A percentile compares a stretch with the other conserved stretches of the same genome.
Evolutionary conservation across 2,113 vertebrate species (phyloP).

Genomic region (Larimichthys polyactis): DNA sequence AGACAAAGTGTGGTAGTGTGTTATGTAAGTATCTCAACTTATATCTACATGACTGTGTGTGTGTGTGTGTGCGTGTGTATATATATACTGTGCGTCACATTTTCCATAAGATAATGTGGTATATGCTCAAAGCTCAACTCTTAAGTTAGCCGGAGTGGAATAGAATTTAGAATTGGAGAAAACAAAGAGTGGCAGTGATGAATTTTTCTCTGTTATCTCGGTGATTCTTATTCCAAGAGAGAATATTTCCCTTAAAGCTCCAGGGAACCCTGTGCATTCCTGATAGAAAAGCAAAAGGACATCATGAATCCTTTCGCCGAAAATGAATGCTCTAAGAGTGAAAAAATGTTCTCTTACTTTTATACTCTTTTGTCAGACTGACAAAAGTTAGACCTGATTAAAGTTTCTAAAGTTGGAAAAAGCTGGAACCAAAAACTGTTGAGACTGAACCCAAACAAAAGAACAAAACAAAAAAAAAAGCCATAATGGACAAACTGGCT

Average conservation of each 20-base stretch:
- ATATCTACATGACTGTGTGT: not conserved
- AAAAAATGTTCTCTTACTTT: not conserved
- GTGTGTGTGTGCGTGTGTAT: not conserved
- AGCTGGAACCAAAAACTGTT: no score
- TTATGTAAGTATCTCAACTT: not conserved
- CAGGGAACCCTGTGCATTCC: slow-evolving; percentile 18
- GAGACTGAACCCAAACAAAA: not conserved
- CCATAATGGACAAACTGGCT: no score
- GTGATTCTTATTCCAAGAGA: slow-evolving; percentile 13
- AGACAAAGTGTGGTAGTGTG: slow-evolving; percentile 4
- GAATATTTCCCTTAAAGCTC: slow-evolving; percentile 56
- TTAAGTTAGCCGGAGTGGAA: not conserved
- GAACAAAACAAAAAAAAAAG: not conserved
- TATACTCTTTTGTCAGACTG: not conserved
- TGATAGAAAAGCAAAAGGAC: slow-evolving; percentile 7
- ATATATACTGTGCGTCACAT: not conserved
- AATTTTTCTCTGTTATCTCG: slow-evolving; percentile 18
- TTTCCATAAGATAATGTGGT: not conserved
- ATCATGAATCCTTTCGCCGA: not conserved
- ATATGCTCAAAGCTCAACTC: slow-evolving; percentile 1
- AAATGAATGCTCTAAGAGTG: not conserved
- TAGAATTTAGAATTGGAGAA: slow-evolving; percentile 15
- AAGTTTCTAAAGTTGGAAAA: not conserved
- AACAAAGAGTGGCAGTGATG: not conserved
- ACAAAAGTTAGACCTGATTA: not conserved